Evolutionary conservation across 2,888 invertebrate species (phyloP), one percentile per base, ranked within the genome.

Genomic region (Amiota minor): DNA sequence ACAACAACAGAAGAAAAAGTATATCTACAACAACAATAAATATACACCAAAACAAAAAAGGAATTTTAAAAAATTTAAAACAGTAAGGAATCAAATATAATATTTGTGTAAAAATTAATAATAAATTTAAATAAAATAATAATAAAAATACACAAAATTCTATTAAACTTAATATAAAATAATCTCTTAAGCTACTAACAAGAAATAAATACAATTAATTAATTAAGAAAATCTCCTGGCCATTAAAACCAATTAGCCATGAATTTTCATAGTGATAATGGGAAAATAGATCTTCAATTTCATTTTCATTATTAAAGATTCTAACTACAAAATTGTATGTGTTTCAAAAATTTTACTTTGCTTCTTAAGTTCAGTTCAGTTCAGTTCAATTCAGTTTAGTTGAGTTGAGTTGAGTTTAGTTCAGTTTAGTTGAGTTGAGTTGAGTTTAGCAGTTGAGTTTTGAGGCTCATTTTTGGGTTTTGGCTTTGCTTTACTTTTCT

Each of bases 1-100:
- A 76, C 65, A 74, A 74, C 9, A 59, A 16, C 59, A 59, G 6
- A 11, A 59, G 35, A 2, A 59, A 12, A 67, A 47, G 18, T 45
- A 67, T 20, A 49, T 67, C 18, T 49, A 49, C 47, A 67, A 18
- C 49, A 49, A 49, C 47, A 67, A 23, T 46, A 70, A 61, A 73
- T 46, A 50, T 16, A 67, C 62, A 20, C 50, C 50, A 47, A 70
- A 70, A n/a, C 50, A 23, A 16, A 49, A 23, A 35, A 55, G 64
- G 10, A 55, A 62, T 16, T 4, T 61, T n/a, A 2, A 49, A 53
- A 47, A 67, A 59, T 14, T 14, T 10, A 62, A 61, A 64, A n/a
- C 45, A 12, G 45, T 8, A 62, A 45, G 23, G 16, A n/a, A 46
- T 16, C n/a, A 45, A 62, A 62, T 47, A 16, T 10, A n/a, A 70